phyloP scores from a whole-genome alignment of 2,113 vertebrate species.

The Equus quagga region DNA sequence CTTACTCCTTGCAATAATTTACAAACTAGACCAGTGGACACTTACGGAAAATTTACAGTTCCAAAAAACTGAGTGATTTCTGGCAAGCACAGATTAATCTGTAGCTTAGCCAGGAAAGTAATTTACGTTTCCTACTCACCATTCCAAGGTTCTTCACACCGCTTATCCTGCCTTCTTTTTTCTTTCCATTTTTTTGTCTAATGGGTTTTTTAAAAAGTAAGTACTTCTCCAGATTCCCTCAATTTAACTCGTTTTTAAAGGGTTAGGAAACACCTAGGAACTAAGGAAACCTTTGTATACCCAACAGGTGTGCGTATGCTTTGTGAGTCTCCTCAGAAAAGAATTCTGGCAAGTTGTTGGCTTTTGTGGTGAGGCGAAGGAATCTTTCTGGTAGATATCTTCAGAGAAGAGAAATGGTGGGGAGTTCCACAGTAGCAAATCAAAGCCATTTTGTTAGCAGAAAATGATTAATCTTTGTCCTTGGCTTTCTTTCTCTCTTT shows the following conservation, averaged over 20 bases:
- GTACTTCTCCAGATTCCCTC: not conserved
- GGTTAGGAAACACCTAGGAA: not conserved
- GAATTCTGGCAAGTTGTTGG: not conserved
- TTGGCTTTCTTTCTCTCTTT: not conserved
- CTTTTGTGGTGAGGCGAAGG: not conserved
- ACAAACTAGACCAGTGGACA: not conserved
- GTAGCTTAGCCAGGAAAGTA: conserved; percentile 44
- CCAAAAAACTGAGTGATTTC: conserved; percentile 40
- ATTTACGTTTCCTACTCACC: conserved; percentile 19
- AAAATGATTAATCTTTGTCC: conserved; percentile 44
- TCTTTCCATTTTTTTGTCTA: not conserved
- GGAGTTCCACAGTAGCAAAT: not conserved
- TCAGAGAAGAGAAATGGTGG: not conserved
- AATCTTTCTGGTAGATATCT: not conserved
- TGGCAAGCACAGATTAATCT: conserved; percentile 29
- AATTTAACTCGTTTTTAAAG: conserved; percentile 45
- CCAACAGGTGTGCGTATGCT: not conserved
- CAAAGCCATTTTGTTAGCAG: conserved; percentile 50
- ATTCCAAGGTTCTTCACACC: not conserved
- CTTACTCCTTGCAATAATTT: conserved; percentile 54
- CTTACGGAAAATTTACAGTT: not conserved
- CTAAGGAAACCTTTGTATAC: not conserved
- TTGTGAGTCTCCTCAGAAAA: conserved; percentile 2
- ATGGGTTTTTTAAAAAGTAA: not conserved
- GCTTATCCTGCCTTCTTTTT: not conserved